Evolutionary conservation across 2,797 vertebrate species (phyloP).

Genomic region (Thripadectes ignobilis): DNA sequence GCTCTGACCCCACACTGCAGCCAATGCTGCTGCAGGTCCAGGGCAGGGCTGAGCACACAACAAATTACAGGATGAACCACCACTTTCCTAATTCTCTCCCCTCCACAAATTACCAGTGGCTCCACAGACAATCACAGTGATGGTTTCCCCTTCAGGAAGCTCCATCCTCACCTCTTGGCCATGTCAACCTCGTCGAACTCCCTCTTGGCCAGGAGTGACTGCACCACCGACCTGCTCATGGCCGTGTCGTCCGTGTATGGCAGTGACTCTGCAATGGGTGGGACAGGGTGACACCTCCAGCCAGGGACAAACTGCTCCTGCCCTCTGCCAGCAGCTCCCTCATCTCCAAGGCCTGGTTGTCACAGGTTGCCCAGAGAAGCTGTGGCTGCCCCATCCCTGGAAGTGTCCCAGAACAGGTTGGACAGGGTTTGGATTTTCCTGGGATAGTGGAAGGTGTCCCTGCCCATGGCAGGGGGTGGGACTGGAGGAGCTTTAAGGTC

Average conservation of each 20-base stretch:
- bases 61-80: neutral
- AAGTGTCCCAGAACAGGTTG: neutral
- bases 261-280: slow-evolving; percentile 78
- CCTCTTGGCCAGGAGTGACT: slow-evolving; percentile 87
- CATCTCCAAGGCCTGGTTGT: neutral
- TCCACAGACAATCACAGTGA: neutral
- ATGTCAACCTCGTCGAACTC: slow-evolving; percentile 93
- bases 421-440: rapidly evolving
- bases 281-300: neutral
- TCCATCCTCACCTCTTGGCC: slow-evolving; percentile 85
- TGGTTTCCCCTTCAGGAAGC: neutral
- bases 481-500: neutral
- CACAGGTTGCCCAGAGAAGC: neutral
- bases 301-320: neutral
- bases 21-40: rapidly evolving
- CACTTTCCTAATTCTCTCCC: rapidly evolving
- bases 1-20: neutral
- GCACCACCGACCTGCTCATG: slow-evolving; percentile 91
- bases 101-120: neutral
- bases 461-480: neutral
- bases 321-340: neutral
- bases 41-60: neutral
- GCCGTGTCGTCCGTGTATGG: slow-evolving; percentile 96
- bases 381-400: neutral
- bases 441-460: neutral